phyloP scores from a whole-genome alignment of 2,113 vertebrate genomes.

The Nothoprocta perdicaria region DNA sequence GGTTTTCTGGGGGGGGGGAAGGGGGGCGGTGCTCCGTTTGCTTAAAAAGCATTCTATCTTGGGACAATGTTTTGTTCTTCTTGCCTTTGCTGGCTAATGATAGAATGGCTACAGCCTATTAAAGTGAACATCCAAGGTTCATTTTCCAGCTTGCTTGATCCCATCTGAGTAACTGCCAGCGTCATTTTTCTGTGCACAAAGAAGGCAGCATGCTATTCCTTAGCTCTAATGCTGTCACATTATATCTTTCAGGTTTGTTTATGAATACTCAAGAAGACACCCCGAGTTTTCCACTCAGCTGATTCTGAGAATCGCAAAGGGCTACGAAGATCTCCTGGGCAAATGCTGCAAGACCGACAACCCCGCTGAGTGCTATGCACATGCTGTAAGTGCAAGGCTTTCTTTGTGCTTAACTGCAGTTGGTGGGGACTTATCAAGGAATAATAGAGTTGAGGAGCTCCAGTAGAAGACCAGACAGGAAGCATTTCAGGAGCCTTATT shows the following conservation, averaged over 20 bases:
- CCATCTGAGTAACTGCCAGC: neutral
- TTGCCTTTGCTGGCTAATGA: neutral
- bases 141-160: neutral
- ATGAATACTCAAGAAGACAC: slow-evolving; percentile 69
- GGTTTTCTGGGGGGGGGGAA: neutral
- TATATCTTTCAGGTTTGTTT: slow-evolving; percentile 68
- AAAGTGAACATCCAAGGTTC: neutral
- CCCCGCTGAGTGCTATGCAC: slow-evolving; percentile 30
- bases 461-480: neutral
- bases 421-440: neutral
- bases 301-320: slow-evolving; percentile 41
- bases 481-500: neutral
- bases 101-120: neutral
- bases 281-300: neutral
- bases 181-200: neutral
- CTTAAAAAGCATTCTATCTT: neutral
- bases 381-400: slow-evolving; percentile 63
- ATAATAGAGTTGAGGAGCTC: neutral
- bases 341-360: slow-evolving; percentile 75
- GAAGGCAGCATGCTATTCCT: neutral
- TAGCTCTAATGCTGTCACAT: neutral
- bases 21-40: too few species aligned
- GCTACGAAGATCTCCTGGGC: slow-evolving; percentile 65
- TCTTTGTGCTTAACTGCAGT: neutral
- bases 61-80: neutral